A percentile compares a stretch with the other conserved stretches of the same genome.
Evolutionary conservation across 2,113 vertebrate species (phyloP).

Genomic region (Cottus gobio): DNA sequence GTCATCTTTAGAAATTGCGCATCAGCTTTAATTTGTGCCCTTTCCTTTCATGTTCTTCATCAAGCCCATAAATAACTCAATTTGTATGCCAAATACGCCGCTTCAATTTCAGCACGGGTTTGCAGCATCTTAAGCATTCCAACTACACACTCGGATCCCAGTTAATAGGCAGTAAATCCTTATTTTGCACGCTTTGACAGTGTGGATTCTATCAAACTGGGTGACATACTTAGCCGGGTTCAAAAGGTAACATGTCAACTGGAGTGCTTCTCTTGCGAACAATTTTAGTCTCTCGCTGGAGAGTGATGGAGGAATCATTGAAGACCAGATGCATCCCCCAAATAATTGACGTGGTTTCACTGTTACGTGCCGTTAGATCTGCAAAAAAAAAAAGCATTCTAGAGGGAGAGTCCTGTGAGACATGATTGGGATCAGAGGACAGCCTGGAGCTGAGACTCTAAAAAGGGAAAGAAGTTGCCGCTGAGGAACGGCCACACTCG

Average conservation of each 20-base stretch:
- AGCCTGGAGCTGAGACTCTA: not conserved
- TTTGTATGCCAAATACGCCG: constrained; percentile 24
- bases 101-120: constrained; percentile 32
- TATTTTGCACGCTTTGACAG: constrained; percentile 51
- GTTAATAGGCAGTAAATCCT: constrained; percentile 64
- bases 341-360: constrained; percentile 61
- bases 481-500: constrained; percentile 34
- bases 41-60: constrained; percentile 26
- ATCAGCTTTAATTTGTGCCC: constrained; percentile 13
- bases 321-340: constrained; percentile 18
- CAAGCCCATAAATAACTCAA: constrained; percentile 32
- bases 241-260: constrained; percentile 65
- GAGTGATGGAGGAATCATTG: constrained; percentile 20
- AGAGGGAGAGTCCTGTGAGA: constrained; percentile 21
- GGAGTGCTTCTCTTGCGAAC: constrained; percentile 36
- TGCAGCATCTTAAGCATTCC: constrained; percentile 34
- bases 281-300: constrained; percentile 30
- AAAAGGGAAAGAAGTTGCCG: constrained; percentile 6
- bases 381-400: constrained; percentile 37
- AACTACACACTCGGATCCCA: constrained; percentile 31
- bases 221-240: constrained; percentile 67
- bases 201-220: constrained; percentile 48
- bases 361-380: constrained; percentile 57
- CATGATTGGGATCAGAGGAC: constrained; percentile 32
- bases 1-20: constrained; percentile 12